Conservation (phyloP, 2,797 vertebrate species). For the Myoxocephalus aenaeus region DNA sequence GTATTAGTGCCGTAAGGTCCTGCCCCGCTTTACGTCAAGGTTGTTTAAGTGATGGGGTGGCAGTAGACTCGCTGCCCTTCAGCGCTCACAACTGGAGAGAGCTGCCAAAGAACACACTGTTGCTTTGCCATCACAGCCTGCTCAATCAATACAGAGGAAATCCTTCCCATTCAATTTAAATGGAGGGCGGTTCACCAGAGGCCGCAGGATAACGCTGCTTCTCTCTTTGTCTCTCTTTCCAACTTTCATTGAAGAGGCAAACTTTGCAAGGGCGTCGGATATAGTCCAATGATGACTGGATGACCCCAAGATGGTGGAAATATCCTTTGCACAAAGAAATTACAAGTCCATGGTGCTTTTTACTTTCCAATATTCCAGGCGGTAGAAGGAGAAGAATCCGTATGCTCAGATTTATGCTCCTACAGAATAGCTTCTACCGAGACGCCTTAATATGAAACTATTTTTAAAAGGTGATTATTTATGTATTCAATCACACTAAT, state of each 20-base stretch:
- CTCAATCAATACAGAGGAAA: conserved; percentile 74
- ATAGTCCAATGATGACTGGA: conserved; percentile 24
- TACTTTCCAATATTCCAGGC: neutral
- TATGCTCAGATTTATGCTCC: neutral
- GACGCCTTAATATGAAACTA: neutral
- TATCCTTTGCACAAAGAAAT: conserved; percentile 9
- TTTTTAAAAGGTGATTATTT: neutral
- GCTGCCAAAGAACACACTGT: conserved; percentile 58
- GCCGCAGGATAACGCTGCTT: conserved; percentile 8
- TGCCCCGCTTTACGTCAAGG: conserved; percentile 43
- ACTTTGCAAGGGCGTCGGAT: conserved; percentile 43
- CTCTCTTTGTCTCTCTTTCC: neutral
- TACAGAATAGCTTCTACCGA: neutral
- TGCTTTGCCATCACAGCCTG: conserved; percentile 47
- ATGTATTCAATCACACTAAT: neutral
- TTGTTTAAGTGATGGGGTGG: conserved; percentile 47
- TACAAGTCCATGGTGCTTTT: neutral
- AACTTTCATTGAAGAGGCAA: conserved; percentile 12
- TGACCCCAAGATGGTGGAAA: conserved; percentile 1
- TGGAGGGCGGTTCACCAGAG: conserved; percentile 48
- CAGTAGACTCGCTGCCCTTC: conserved; percentile 65
- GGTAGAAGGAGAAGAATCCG: neutral
- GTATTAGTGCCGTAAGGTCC: neutral
- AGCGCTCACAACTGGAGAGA: conserved; percentile 54
- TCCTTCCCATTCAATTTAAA: conserved; percentile 66